phyloP scores from a whole-genome alignment of 1,140 invertebrate species.

The Drosophila novamexicana region DNA sequence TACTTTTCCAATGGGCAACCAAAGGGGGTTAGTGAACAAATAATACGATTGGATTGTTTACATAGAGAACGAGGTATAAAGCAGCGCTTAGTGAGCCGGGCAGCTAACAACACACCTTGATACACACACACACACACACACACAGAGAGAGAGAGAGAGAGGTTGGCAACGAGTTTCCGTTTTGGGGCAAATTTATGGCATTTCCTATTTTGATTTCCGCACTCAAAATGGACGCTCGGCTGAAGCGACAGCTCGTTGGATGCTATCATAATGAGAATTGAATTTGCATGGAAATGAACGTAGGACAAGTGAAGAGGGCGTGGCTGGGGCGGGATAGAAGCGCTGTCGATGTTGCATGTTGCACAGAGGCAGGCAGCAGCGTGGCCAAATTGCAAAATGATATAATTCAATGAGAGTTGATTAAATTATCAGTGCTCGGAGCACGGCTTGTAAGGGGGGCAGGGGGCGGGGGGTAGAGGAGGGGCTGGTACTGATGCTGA shows the following conservation, averaged over 20 bases:
- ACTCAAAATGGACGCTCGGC: slow-evolving; percentile 64
- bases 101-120: neutral
- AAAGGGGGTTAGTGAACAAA: too few relatives aligned
- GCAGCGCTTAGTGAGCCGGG: neutral
- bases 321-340: neutral
- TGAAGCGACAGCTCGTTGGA: slow-evolving; percentile 40
- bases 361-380: slow-evolving; percentile 24
- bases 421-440: slow-evolving; percentile 72
- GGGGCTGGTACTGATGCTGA: slow-evolving; percentile 27
- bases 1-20: too few relatives aligned
- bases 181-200: slow-evolving; percentile 74
- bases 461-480: neutral
- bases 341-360: slow-evolving; percentile 2
- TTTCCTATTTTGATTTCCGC: slow-evolving; percentile 81
- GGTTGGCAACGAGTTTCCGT: slow-evolving; percentile 57
- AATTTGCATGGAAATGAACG: slow-evolving; percentile 19
- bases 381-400: slow-evolving; percentile 76
- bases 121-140: slow-evolving; percentile 1
- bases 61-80: neutral
- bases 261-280: slow-evolving; percentile 76
- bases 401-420: slow-evolving; percentile 82
- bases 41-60: too few relatives aligned
- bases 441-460: neutral
- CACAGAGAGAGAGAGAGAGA: neutral
- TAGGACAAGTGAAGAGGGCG: neutral